These are phyloP conservation scores for Drosophila sordidula DNA, from an alignment of 2,888 invertebrate species.

Conservation along the genomic window DNA sequence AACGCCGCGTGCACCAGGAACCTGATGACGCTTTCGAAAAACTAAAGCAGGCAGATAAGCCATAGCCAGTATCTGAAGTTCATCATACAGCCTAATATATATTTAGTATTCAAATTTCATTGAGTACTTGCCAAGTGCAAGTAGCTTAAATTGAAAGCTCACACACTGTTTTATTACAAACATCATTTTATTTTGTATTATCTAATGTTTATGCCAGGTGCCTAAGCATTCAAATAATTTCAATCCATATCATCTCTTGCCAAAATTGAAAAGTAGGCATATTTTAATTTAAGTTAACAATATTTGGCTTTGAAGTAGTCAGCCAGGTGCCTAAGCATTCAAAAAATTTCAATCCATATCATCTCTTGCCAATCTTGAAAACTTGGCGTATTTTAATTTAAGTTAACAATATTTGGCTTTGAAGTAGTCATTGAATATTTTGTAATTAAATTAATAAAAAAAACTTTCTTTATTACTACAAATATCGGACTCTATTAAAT, in stretches of 20 bases:
- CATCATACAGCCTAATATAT: too few species aligned
- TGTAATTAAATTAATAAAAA: conserved; percentile 1
- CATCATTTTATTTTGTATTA: not conserved
- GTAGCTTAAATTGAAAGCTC: conserved; percentile 10
- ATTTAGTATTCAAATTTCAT: conserved; percentile 1
- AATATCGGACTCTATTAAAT: not conserved
- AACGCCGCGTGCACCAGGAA: not conserved
- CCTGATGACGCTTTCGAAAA: conserved; percentile 3
- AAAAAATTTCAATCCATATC: not conserved
- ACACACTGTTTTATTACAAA: not conserved
- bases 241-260: too few species aligned
- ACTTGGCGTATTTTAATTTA: too few species aligned
- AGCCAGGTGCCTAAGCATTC: conserved; percentile 20
- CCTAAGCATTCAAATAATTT: conserved; percentile 22
- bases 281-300: not conserved
- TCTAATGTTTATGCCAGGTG: conserved; percentile 20
- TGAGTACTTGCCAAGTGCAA: conserved; percentile 8
- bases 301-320: not conserved
- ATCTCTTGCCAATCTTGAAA: too few species aligned
- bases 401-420: not conserved
- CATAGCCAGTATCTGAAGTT: not conserved
- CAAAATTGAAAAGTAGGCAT: not conserved
- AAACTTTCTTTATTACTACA: not conserved
- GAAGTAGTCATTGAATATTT: not conserved
- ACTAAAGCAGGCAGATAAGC: not conserved